Conservation (phyloP, 2,797 vertebrate species). For the Rhinophrynus dorsalis region DNA sequence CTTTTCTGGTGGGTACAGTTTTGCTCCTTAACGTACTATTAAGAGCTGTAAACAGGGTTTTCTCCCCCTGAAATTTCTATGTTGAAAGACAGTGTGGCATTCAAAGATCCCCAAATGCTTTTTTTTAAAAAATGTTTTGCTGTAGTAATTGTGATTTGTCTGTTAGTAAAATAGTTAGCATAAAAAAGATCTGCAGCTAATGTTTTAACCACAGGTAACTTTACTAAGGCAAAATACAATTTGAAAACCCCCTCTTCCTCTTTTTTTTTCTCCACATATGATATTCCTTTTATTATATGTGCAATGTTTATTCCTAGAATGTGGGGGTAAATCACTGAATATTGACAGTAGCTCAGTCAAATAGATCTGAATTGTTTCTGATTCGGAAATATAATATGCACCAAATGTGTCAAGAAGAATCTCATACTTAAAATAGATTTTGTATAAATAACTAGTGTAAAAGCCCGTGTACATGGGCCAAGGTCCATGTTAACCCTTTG, state of each 20-base stretch:
- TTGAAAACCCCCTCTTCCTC: neutral
- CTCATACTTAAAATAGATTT: too few relatives aligned
- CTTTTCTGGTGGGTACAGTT: conserved; percentile 38
- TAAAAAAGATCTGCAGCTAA: neutral
- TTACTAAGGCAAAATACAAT: neutral
- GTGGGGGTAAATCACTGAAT: conserved; percentile 1
- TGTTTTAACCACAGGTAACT: neutral
- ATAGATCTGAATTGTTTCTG: neutral
- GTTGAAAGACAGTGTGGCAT: neutral
- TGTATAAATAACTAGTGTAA: too few relatives aligned
- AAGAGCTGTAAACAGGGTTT: conserved; percentile 32
- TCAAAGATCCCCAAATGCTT: neutral
- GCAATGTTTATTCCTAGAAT: conserved; percentile 7
- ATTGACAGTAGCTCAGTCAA: conserved; percentile 17
- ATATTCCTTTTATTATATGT: conserved; percentile 5
- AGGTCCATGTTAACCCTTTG: too few relatives aligned
- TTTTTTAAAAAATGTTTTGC: neutral
- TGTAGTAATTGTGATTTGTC: neutral
- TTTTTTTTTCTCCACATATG: neutral
- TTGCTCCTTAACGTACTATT: conserved; percentile 36
- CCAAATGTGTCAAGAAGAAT: too few relatives aligned
- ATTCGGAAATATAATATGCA: too few relatives aligned
- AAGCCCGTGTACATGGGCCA: too few relatives aligned
- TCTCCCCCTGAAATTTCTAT: conserved; percentile 1
- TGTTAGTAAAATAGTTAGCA: neutral